Evolutionary conservation across 1,140 invertebrate species (phyloP), one percentile per base, ranked within the genome.

Genomic region (Homalodisca vitripennis): DNA sequence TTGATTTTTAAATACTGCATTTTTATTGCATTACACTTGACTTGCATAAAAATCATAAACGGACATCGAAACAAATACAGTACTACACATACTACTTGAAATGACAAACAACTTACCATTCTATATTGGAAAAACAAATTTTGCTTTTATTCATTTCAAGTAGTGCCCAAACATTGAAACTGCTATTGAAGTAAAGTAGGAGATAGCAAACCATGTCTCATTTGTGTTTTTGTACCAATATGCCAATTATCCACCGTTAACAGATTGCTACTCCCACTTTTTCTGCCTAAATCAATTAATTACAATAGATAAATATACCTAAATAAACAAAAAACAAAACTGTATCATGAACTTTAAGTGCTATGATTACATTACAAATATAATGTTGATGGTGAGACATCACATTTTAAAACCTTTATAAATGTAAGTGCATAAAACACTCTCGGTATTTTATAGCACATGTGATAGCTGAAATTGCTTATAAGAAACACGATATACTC

Each of bases 321-420:
- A 60, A 60, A 60, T n/a, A 29, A 60, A 26, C 27, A 3, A 24
- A 60, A 60, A 60, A 41, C 34, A 22, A 60, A 60, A 60, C 24
- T 27, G 27, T 26, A 60, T 60, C 14, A 60, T 14, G 27, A 60
- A 27, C 55, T 6, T 6, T 60, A 60, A 30, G 55, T 60, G 55
- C 55, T 60, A 60, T 27, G 55, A 60, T 60, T 60, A 60, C 55
- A 60, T 27, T 60, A 24, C 6, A 41, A n/a, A n/a, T n/a, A 41
- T 41, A 41, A 41, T 41, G 34, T 10, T 10, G 17, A 41, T 41
- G 17, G 34, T 41, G 34, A 41, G n/a, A 41, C 17, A 10, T 41
- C 34, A 10, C 34, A 41, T 17, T 17, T 41, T 41, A 17, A 41
- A 41, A 41, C n/a, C n/a, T n/a, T n/a, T n/a, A n/a, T n/a, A n/a